phyloP scores from a whole-genome alignment of 2,888 invertebrate genomes.

The Himalopsyche japonica region DNA sequence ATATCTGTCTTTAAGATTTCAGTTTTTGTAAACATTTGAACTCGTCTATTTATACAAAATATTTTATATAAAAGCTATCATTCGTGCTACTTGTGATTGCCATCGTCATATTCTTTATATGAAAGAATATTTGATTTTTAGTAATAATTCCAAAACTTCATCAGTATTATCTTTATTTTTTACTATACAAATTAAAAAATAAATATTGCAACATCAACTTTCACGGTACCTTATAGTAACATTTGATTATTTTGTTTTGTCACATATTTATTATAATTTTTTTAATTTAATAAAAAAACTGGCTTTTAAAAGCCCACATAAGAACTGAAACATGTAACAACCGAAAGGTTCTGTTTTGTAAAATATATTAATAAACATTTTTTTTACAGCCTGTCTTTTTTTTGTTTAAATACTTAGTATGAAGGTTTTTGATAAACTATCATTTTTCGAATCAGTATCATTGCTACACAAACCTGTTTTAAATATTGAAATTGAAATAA shows the following conservation, averaged over 20 bases:
- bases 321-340: background rate
- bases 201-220: background rate
- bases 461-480: no score
- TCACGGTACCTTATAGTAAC: background rate
- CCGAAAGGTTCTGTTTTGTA: conserved; percentile 5
- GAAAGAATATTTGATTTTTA: background rate
- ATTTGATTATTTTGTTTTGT: background rate
- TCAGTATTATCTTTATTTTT: background rate
- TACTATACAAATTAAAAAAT: background rate
- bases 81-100: background rate
- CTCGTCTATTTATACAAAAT: background rate
- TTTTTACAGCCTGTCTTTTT: background rate
- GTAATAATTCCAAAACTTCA: background rate
- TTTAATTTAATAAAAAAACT: background rate
- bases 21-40: background rate
- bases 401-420: background rate
- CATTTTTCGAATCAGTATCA: no score
- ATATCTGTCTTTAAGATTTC: background rate
- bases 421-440: no score
- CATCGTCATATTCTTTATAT: background rate
- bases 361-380: conserved; percentile 2
- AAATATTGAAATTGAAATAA: no score
- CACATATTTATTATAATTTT: background rate
- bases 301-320: background rate
- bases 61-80: background rate